phyloP scores from a whole-genome alignment of 2,113 vertebrate genomes.

The Trematomus loennbergii region DNA sequence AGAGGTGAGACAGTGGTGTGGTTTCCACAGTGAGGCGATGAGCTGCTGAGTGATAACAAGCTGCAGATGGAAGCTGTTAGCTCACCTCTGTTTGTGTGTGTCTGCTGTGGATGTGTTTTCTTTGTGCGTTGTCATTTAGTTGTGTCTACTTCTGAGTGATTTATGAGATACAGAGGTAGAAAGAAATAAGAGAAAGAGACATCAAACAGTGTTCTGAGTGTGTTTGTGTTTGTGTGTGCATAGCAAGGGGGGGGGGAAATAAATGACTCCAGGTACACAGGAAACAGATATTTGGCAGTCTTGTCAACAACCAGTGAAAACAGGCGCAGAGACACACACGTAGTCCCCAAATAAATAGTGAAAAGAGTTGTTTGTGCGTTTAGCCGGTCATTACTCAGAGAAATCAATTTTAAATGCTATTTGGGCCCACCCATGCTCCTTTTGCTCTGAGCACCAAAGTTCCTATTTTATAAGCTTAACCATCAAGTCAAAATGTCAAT shows the following conservation, averaged over 20 bases:
- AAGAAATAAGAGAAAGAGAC: constrained; percentile 17
- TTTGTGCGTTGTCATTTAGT: constrained; percentile 22
- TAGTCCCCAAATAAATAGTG: neutral
- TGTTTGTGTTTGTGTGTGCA: constrained; percentile 1
- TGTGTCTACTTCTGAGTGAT: constrained; percentile 36
- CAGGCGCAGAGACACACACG: neutral
- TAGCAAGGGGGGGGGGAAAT: too few relatives aligned
- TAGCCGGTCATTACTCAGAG: neutral
- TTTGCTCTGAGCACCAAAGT: neutral
- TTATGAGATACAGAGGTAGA: constrained; percentile 18
- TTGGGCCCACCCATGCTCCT: neutral
- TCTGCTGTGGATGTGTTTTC: constrained; percentile 12
- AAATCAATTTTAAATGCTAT: neutral
- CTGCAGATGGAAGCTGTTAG: constrained; percentile 69
- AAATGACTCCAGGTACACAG: too few relatives aligned
- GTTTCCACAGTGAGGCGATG: constrained; percentile 55
- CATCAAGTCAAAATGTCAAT: neutral
- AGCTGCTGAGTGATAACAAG: constrained; percentile 70
- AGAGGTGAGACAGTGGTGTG: constrained; percentile 50
- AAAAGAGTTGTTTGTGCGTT: neutral
- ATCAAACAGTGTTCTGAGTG: constrained; percentile 13
- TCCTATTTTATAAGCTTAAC: neutral
- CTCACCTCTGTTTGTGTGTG: constrained; percentile 38
- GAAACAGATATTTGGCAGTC: neutral
- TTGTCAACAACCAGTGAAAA: constrained; percentile 8